Evolutionary conservation across 2,888 invertebrate genomes (phyloP).

Genomic region (Ecliptopera silaceata): DNA sequence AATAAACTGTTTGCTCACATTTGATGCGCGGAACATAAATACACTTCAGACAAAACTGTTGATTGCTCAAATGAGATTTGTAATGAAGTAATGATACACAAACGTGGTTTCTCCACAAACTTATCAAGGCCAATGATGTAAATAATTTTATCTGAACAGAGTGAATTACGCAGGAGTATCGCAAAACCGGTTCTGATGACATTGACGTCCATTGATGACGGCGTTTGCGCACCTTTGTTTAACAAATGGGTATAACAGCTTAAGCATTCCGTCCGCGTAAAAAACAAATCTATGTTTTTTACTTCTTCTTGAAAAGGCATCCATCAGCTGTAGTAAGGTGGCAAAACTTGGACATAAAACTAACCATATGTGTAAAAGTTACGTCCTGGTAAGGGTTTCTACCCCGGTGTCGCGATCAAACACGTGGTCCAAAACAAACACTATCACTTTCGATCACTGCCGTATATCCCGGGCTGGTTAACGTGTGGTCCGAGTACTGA

Average conservation of each 20-base stretch:
- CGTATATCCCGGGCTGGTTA: slow-evolving; percentile 47
- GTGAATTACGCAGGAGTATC: slow-evolving; percentile 36
- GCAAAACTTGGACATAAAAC: slow-evolving; percentile 15
- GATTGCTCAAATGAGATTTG: slow-evolving; percentile 24
- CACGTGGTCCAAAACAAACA: slow-evolving; percentile 60
- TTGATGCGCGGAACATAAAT: slow-evolving; percentile 1
- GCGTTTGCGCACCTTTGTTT: slow-evolving; percentile 33
- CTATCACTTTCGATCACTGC: slow-evolving; percentile 68
- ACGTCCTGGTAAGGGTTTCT: slow-evolving; percentile 23
- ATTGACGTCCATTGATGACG: slow-evolving; percentile 36
- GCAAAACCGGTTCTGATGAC: slow-evolving; percentile 44
- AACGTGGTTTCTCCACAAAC: slow-evolving; percentile 33
- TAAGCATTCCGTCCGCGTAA: neutral
- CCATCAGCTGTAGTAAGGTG: neutral
- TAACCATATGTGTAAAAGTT: slow-evolving; percentile 27
- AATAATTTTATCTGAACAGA: slow-evolving; percentile 30
- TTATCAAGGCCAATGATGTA: slow-evolving; percentile 37
- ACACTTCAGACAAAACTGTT: slow-evolving; percentile 21
- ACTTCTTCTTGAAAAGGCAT: neutral
- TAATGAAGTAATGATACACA: slow-evolving; percentile 19
- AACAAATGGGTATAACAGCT: slow-evolving; percentile 13
- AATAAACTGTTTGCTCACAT: slow-evolving; percentile 6
- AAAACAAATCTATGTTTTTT: neutral
- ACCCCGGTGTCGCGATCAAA: slow-evolving; percentile 45
- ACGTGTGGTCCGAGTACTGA: slow-evolving; percentile 56